Evolutionary conservation across 2,888 invertebrate species (phyloP), one percentile per base, ranked within the genome.

Genomic region (Oithona nana): DNA sequence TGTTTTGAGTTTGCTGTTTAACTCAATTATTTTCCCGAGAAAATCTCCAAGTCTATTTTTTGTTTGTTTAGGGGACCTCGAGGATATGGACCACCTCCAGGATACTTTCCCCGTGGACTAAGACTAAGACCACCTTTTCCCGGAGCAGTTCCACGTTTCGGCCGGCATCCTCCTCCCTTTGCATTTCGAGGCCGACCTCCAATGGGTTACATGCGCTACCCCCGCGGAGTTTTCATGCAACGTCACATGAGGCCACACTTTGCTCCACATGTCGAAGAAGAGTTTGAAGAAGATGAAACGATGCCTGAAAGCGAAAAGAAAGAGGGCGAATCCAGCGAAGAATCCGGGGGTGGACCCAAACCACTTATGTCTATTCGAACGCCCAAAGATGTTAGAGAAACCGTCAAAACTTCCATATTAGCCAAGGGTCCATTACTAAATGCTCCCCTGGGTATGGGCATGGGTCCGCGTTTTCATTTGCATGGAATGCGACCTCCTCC

Each of bases 121-220:
- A 6, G 39, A 39, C 39, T 39, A 11, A 6, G 39, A 39, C 39
- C 39, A 11, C 39, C 39, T 6, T 39, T 39, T 39, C 39, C 39
- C 16, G 39, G 39, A 11, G 39, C 39, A 39, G 39, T 39, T 6
- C 39, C 39, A 39, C 20, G 24, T 2, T 54, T 54, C 26, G 24
- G 24, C 26, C 26, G 22, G 26, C 24, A 26, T 54, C 54, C 54
- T 3, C 54, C 54, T 2, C 54, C 54, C 13, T 26, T 26, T 3
- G 54, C 24, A 54, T 54, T 54, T 26, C 54, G 54, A 26, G 54
- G 54, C 26, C 54, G 54, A 16, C 54, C 54, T 20, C 54, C 54
- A 39, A 39, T 39, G 39, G 6, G 6, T 39, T 6, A 16, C 39
- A 39, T 39, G 39, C 6, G 39, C 8, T 39, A 39, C 16, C 39